Evolutionary conservation across 1,140 invertebrate species (phyloP), one percentile per base, ranked within the genome.

Genomic region (Ephestia elutella): DNA sequence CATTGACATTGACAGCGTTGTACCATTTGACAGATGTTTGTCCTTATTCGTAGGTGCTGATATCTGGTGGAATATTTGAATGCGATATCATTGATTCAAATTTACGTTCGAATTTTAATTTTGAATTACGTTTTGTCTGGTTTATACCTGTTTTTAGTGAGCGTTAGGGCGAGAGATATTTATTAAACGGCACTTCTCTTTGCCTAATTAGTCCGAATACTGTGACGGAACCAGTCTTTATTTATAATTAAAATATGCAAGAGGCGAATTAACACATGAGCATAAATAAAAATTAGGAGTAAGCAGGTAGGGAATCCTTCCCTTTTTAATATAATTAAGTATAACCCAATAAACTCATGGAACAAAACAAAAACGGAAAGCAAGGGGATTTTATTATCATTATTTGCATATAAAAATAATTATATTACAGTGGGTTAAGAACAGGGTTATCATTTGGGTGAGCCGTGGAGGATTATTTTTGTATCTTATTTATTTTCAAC

Each of bases 321-420:
- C 66, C 63, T 59, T 65, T 50, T 62, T 67, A 70, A 70, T 59
- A 70, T 68, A 68, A 73, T 73, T 68, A 72, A 65, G 65, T 57
- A 65, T 72, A 73, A 73, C 70, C 64, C 65, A 73, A 73, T 73
- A 70, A 67, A 57, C 66, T 58, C 63, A 49, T 38, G 35, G 30
- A 59, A 74, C 66, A 70, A 68, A 73, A 65, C 56, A 59, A 25
- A 25, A 53, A 64, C 54, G 54, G 69, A 70, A 71, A 73, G 59
- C 68, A 57, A 65, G 63, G 62, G 61, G 62, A 73, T 73, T 70
- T 73, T 73, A 73, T 73, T 73, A 73, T 70, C 65, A 70, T 70
- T 73, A 73, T 73, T 73, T 70, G 71, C 71, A 73, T 73, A 73
- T 73, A 70, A 73, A 73, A 73, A 73, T 73, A 73, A 73, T 73